Conservation (phyloP, 2,888 invertebrate genomes). For the Slavum lentiscoides region DNA sequence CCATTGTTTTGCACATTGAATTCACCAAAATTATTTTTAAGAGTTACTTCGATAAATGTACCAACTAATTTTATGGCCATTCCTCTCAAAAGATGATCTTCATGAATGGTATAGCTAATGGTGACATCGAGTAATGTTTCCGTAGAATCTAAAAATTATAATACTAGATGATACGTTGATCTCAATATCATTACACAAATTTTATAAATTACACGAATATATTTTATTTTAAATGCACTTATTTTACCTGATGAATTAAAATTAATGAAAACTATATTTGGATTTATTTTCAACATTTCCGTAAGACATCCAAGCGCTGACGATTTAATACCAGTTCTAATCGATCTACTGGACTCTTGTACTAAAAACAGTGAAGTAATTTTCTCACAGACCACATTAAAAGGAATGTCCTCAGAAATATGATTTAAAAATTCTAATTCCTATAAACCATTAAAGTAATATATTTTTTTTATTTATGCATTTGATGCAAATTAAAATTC, state of each 20-base stretch:
- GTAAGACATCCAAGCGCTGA: constrained; percentile 44
- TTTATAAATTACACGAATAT: neutral
- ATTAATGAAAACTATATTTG: constrained; percentile 40
- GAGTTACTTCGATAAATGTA: constrained; percentile 68
- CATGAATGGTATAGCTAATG: constrained; percentile 71
- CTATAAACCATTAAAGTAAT: constrained; percentile 18
- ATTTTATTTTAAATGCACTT: neutral
- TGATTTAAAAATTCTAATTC: constrained; percentile 48
- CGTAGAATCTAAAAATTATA: constrained; percentile 6
- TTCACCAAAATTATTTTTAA: constrained; percentile 57
- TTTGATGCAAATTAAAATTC: neutral
- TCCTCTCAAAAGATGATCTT: constrained; percentile 82
- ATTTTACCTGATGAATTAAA: constrained; percentile 23
- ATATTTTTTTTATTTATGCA: neutral
- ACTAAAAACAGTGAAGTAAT: constrained; percentile 38
- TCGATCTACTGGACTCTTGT: constrained; percentile 30
- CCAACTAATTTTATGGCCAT: constrained; percentile 71
- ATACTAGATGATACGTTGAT: neutral
- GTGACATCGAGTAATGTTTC: constrained; percentile 59
- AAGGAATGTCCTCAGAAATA: constrained; percentile 37
- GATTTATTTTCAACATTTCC: constrained; percentile 47
- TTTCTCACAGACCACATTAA: constrained; percentile 34
- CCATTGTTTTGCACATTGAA: constrained; percentile 29
- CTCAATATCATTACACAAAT: neutral
- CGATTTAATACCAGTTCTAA: constrained; percentile 46